phyloP scores from a whole-genome alignment of 2,797 vertebrate species.

The Enteromius treurensis region DNA sequence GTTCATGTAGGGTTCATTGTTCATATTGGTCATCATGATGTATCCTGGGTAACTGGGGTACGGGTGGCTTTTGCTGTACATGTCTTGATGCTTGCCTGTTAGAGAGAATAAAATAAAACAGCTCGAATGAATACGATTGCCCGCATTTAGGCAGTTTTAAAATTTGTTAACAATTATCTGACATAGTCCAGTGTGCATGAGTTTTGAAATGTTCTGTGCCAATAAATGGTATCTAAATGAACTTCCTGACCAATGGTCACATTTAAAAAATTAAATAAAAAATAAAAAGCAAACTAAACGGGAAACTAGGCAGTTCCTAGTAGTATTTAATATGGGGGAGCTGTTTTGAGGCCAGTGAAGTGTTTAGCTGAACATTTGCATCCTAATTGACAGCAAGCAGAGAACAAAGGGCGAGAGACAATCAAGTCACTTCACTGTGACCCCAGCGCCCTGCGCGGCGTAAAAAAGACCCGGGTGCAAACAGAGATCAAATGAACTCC shows the following conservation, averaged over 20 bases:
- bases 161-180: background rate
- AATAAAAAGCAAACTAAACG: background rate
- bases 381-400: slow-evolving; percentile 65
- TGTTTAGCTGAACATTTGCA: slow-evolving; percentile 68
- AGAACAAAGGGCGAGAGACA: slow-evolving; percentile 75
- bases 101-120: slow-evolving; percentile 49
- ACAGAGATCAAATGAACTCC: slow-evolving; percentile 66
- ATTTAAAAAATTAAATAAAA: no score
- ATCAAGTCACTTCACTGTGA: slow-evolving; percentile 71
- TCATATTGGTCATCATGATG: slow-evolving; percentile 99
- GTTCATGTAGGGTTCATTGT: slow-evolving; percentile 95
- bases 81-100: slow-evolving; percentile 89
- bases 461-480: slow-evolving; percentile 49
- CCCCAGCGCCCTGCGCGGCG: slow-evolving; percentile 56
- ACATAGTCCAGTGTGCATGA: background rate
- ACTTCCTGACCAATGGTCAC: background rate
- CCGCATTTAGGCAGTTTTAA: background rate
- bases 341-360: slow-evolving; percentile 45
- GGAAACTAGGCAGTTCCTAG: slow-evolving; percentile 24
- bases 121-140: background rate
- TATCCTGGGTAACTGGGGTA: slow-evolving; percentile 94
- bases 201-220: background rate
- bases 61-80: slow-evolving; percentile 92
- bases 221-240: background rate
- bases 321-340: slow-evolving; percentile 1